A percentile compares a stretch with the other conserved stretches of the same genome.
Conservation (phyloP, 2,113 vertebrate species). For the Corythornis madagascariensis region DNA sequence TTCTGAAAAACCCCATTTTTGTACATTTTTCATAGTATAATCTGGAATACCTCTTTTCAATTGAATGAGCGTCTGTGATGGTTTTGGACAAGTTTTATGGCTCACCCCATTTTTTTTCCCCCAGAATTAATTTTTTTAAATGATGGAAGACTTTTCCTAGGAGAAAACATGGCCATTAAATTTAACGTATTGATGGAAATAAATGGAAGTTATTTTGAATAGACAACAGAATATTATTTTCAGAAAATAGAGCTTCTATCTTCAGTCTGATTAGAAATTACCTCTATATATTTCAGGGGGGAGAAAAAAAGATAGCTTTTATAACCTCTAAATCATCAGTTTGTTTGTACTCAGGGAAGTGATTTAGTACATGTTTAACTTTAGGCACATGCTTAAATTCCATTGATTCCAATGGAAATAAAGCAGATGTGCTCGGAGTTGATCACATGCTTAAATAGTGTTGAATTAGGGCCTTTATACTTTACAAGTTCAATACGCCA, state of each 20-base stretch:
- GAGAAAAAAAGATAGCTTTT: slow-evolving; percentile 16
- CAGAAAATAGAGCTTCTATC: neutral
- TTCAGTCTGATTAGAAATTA: slow-evolving; percentile 1
- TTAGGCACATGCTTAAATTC: slow-evolving; percentile 57
- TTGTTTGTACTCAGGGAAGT: slow-evolving; percentile 61
- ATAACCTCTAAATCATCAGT: slow-evolving; percentile 48
- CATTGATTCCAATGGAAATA: slow-evolving; percentile 57
- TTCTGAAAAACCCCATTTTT: neutral
- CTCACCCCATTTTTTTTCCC: neutral
- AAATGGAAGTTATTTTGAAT: neutral
- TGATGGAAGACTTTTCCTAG: neutral
- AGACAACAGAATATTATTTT: neutral
- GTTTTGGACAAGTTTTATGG: neutral
- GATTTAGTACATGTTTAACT: slow-evolving; percentile 64
- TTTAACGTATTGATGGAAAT: neutral
- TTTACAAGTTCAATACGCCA: slow-evolving; percentile 24
- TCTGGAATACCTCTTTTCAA: neutral
- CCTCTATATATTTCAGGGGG: neutral
- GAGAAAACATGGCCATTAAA: neutral
- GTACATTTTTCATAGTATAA: neutral
- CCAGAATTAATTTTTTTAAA: neutral
- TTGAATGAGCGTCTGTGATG: neutral
- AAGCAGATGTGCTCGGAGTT: slow-evolving; percentile 60
- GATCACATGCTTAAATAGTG: slow-evolving; percentile 29
- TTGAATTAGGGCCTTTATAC: slow-evolving; percentile 16